Percentiles rank a stretch among this genome's conserved stretches.
Conservation (phyloP, 2,888 invertebrate species). For the Apodemia mormo region DNA sequence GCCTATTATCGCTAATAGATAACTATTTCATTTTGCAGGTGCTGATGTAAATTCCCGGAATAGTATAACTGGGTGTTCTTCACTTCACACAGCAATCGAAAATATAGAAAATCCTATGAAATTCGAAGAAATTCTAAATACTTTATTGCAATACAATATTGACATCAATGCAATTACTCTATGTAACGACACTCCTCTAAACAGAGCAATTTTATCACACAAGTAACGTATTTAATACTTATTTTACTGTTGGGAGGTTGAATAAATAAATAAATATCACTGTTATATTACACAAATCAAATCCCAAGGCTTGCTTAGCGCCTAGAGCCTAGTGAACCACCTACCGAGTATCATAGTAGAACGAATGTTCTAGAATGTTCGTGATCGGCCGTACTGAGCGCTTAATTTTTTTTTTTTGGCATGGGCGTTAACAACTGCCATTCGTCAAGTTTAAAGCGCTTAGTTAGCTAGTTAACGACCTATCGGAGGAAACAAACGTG, state of each 20-base stretch:
- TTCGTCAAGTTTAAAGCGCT: too few species aligned
- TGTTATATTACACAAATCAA: too few species aligned
- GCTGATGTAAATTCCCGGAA: slow-evolving; percentile 78
- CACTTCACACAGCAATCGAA: slow-evolving; percentile 84
- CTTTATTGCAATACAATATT: slow-evolving; percentile 67
- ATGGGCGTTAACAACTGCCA: too few species aligned
- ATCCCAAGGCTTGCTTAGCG: too few species aligned
- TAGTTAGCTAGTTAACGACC: too few species aligned
- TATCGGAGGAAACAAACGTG: too few species aligned
- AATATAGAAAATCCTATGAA: slow-evolving; percentile 70
- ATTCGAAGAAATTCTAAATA: slow-evolving; percentile 77
- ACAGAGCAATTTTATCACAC: slow-evolving; percentile 73
- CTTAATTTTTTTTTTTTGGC: too few species aligned
- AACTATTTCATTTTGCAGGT: slow-evolving; percentile 54
- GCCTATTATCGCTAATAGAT: neutral
- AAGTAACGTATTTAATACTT: slow-evolving; percentile 54
- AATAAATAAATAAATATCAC: too few species aligned
- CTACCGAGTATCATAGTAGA: too few species aligned
- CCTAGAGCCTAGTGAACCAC: too few species aligned
- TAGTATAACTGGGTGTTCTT: slow-evolving; percentile 77
- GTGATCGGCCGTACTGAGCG: too few species aligned
- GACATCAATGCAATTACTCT: slow-evolving; percentile 69
- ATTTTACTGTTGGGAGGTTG: neutral
- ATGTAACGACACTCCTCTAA: slow-evolving; percentile 77
- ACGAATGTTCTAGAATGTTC: too few species aligned